phyloP scores from a whole-genome alignment of 1,140 invertebrate genomes.

The Scaptomyza hsui region DNA sequence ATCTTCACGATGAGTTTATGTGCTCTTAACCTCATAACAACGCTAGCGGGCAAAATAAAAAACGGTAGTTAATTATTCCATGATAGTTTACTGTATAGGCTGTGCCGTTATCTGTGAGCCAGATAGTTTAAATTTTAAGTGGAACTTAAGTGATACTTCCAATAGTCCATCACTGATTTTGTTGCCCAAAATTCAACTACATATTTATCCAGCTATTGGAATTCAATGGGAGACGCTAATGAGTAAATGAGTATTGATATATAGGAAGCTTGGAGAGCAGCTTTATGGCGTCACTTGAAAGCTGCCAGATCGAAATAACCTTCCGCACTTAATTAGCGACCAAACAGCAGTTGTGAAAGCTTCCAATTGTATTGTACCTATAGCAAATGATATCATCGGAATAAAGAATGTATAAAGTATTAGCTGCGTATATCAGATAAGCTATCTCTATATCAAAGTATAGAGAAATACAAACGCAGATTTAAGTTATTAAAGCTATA shows the following conservation, averaged over 20 bases:
- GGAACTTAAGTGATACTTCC: not conserved
- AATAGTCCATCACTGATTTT: no score
- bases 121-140: not conserved
- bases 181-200: not conserved
- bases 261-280: conserved; percentile 12
- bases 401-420: conserved; percentile 12
- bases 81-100: not conserved
- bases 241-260: conserved; percentile 17
- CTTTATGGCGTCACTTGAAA: conserved; percentile 22
- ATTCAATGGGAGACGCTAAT: conserved; percentile 22
- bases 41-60: not conserved
- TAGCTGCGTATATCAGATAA: conserved; percentile 7
- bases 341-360: conserved; percentile 33
- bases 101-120: not conserved
- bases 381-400: conserved; percentile 42
- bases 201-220: conserved; percentile 24
- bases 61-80: not conserved
- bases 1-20: conserved; percentile 43
- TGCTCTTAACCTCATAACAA: conserved; percentile 29
- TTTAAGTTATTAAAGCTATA: conserved; percentile 5
- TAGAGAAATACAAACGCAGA: conserved; percentile 9
- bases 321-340: conserved; percentile 40
- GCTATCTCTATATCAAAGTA: conserved; percentile 37
- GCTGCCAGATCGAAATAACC: conserved; percentile 11
- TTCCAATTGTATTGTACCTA: no score